phyloP scores from a whole-genome alignment of 1,140 invertebrate species.

The Plutomurus gul region DNA sequence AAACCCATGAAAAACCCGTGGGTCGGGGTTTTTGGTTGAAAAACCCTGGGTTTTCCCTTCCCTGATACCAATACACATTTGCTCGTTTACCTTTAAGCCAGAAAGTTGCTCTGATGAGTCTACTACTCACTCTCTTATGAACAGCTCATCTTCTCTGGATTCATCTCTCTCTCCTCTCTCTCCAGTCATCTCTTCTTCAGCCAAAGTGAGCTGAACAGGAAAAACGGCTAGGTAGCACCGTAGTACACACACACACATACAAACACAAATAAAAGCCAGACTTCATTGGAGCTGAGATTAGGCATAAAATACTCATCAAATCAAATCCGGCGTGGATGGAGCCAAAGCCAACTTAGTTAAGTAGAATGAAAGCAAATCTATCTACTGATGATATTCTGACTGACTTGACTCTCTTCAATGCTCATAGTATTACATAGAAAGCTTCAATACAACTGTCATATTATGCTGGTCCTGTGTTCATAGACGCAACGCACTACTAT shows the following conservation, averaged over 20 bases:
- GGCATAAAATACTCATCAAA: slow-evolving; percentile 27
- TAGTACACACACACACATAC: background rate
- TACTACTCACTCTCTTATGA: no score
- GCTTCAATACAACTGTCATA: no score
- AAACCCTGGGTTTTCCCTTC: no score
- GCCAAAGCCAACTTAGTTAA: slow-evolving; percentile 26
- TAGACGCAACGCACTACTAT: no score
- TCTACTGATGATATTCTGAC: no score
- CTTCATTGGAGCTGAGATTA: slow-evolving; percentile 20
- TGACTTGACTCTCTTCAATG: no score
- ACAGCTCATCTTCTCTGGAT: background rate
- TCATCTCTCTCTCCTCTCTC: background rate
- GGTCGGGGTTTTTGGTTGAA: no score
- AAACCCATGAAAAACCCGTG: no score
- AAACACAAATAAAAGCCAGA: background rate
- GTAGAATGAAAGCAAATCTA: slow-evolving; percentile 26
- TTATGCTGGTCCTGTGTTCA: no score
- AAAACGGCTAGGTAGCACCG: background rate
- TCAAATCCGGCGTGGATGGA: slow-evolving; percentile 10
- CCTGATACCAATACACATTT: no score
- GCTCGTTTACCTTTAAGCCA: slow-evolving; percentile 11
- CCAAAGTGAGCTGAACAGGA: no score
- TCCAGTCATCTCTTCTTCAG: background rate
- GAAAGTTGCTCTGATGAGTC: slow-evolving; percentile 23
- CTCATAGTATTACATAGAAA: no score